phyloP scores from a whole-genome alignment of 2,888 invertebrate genomes.

The Pollenia angustigena region DNA sequence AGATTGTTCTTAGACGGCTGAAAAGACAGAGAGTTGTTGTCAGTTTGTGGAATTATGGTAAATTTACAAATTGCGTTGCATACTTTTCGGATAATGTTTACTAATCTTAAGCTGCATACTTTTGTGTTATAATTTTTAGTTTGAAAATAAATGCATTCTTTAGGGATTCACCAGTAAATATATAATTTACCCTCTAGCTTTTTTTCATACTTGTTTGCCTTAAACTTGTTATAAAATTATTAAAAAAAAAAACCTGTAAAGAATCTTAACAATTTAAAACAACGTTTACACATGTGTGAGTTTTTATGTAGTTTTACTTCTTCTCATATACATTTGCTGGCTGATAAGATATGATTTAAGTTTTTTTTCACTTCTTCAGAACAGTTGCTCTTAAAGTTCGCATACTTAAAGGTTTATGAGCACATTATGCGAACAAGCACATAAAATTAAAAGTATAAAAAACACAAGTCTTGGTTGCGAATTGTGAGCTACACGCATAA shows the following conservation, averaged over 20 bases:
- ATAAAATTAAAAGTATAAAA: neutral
- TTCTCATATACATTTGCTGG: neutral
- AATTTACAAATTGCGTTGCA: too few relatives aligned
- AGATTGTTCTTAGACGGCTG: neutral
- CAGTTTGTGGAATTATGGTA: neutral
- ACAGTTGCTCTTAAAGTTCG: neutral
- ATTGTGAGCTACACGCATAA: neutral
- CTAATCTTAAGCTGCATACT: too few relatives aligned
- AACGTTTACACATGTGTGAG: neutral
- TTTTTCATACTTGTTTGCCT: neutral
- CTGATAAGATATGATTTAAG: conserved; percentile 1
- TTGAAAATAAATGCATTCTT: too few relatives aligned
- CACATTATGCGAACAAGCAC: neutral
- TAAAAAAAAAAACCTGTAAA: neutral
- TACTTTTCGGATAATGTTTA: too few relatives aligned
- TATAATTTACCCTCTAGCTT: neutral
- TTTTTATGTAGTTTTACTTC: neutral
- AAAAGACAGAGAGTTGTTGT: neutral
- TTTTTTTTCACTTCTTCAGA: neutral
- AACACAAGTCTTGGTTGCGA: neutral
- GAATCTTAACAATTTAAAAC: neutral
- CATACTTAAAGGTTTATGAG: neutral
- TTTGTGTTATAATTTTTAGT: too few relatives aligned
- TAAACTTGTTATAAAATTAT: neutral
- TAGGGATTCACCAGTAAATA: too few relatives aligned